These are phyloP conservation scores for Thryonomys swinderianus DNA, from an alignment of 2,113 vertebrate genomes.

Conservation along the genomic window DNA sequence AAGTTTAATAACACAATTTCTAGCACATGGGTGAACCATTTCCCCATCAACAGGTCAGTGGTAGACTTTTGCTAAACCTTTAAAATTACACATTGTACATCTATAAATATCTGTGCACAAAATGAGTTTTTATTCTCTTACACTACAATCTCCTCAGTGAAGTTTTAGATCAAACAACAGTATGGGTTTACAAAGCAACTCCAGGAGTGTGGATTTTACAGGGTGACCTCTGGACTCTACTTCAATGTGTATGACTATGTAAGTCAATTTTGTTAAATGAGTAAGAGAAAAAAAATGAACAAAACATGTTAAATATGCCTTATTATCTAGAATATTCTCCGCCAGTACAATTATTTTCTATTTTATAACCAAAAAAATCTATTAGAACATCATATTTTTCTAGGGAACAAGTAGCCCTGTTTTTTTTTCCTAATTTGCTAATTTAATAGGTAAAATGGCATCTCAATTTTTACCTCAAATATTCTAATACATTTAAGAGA, in stretches of 20 bases:
- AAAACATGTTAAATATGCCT: neutral
- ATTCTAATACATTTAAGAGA: neutral
- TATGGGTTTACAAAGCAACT: neutral
- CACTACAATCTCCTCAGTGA: conserved; percentile 15
- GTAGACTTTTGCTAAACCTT: neutral
- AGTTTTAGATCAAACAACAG: conserved; percentile 20
- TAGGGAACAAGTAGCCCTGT: neutral
- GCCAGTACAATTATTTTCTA: neutral
- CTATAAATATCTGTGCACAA: neutral
- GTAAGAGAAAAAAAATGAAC: conserved; percentile 19
- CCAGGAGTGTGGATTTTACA: neutral
- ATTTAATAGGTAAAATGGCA: neutral
- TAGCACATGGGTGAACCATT: neutral
- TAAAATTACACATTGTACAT: neutral
- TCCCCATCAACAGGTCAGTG: neutral
- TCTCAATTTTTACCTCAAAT: conserved; percentile 34
- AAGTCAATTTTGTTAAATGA: conserved; percentile 14
- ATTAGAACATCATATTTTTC: neutral
- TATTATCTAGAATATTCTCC: neutral
- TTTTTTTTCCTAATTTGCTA: neutral
- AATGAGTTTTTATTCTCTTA: conserved; percentile 40
- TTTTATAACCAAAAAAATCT: conserved; percentile 30
- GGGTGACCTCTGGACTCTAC: neutral
- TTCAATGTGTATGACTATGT: neutral
- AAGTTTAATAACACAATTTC: neutral